Evolutionary conservation across 2,888 invertebrate genomes (phyloP), one percentile per base, ranked within the genome.

Genomic region (Noctua janthina): DNA sequence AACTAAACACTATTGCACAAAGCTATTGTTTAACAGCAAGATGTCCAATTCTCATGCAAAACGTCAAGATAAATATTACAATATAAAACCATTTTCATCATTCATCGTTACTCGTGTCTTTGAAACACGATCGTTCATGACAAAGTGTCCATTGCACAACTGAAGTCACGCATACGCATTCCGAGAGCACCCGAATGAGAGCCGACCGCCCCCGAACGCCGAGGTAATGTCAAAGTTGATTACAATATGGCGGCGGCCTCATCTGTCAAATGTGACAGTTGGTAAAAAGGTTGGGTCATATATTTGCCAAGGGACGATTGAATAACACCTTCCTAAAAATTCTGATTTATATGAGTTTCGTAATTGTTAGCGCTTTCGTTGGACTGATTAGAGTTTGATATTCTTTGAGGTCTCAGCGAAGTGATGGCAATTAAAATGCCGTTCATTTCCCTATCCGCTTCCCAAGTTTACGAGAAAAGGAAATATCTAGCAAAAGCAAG

Each of bases 101-200:
- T 82, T 76, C 66, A 84, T 88, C 74, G 80, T 86, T 78, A 76
- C 74, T 85, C 87, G 90, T 89, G 90, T 84, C 86, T 70, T 78
- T 81, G 70, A 74, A 74, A 82, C 87, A 82, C 88, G 86, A 88
- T 82, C 85, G 49, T 20, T 78, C 56, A 71, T 82, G 87, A 88
- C 86, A 89, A 87, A 82, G 76, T 88, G 81, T 82, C 78, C 74
- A 84, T 90, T 88, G 84, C 88, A 74, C 75, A 86, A 87, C 77
- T 51, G 43, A 76, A 83, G 89, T 85, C 89, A 85, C 87, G 85
- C 88, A 88, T 87, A 84, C 83, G 84, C 84, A 88, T 87, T 87
- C 89, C 88, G 84, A 78, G 87, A 85, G 89, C 89, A 87, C 85
- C 88, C 85, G 89, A 94, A 93, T 92, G 93, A 92, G 93, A 93